Conservation (phyloP, 2,113 vertebrate genomes). For the Colossoma macropomum region DNA sequence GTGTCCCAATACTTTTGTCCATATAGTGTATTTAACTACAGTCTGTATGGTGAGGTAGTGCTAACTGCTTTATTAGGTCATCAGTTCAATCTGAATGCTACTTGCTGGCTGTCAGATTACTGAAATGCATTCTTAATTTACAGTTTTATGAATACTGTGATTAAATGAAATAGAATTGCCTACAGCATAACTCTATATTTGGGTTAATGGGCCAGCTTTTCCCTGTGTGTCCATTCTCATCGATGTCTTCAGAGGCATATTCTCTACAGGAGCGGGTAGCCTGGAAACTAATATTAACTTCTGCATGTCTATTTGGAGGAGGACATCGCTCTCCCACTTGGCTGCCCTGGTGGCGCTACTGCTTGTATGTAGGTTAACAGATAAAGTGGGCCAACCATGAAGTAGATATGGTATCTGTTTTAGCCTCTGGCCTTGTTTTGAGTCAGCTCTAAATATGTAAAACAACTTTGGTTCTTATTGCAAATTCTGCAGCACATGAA, state of each 20-base stretch:
- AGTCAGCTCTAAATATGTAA: neutral
- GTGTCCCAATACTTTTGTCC: too few species aligned
- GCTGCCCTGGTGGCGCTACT: conserved; percentile 16
- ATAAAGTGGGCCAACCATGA: neutral
- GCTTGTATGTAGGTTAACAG: conserved; percentile 49
- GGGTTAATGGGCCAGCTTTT: conserved; percentile 25
- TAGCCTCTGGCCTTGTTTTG: conserved; percentile 21
- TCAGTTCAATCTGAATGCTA: neutral
- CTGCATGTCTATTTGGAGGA: conserved; percentile 29
- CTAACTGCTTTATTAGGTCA: too few species aligned
- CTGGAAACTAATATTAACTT: conserved; percentile 54
- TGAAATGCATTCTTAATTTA: conserved; percentile 1
- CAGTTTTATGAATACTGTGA: neutral
- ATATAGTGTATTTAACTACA: too few species aligned
- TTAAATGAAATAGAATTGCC: conserved; percentile 19
- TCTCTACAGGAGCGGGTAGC: conserved; percentile 37
- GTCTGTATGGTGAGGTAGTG: too few species aligned
- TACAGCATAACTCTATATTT: conserved; percentile 3
- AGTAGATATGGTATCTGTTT: conserved; percentile 9
- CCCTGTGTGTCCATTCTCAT: conserved; percentile 2
- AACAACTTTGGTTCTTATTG: neutral
- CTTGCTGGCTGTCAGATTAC: neutral
- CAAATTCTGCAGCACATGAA: neutral
- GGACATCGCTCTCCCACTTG: conserved; percentile 32
- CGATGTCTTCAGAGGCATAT: conserved; percentile 1